These are phyloP conservation scores for Parasteatoda tepidariorum DNA, from an alignment of 1,140 invertebrate species.

Conservation along the genomic window DNA sequence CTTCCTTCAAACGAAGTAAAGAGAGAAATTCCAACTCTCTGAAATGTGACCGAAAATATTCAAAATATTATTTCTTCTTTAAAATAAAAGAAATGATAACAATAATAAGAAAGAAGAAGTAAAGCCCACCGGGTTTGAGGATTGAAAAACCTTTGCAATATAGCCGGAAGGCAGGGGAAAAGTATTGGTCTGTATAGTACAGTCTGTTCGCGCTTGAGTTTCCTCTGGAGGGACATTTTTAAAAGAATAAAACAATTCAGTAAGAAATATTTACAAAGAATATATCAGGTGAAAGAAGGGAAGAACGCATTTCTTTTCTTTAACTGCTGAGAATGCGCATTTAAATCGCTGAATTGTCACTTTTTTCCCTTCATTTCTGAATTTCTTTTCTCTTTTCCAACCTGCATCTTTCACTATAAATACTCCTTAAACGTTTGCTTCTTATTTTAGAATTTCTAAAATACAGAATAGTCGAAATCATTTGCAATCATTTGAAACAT, in stretches of 20 bases:
- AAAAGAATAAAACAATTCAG: slow-evolving; percentile 56
- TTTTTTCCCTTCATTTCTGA: slow-evolving; percentile 11
- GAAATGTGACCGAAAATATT: slow-evolving; percentile 59
- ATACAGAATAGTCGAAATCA: no score
- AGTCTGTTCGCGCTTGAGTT: slow-evolving; percentile 50
- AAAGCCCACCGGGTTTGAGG: neutral
- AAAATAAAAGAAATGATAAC: slow-evolving; percentile 5
- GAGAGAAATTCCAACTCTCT: slow-evolving; percentile 28
- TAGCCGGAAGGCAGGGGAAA: slow-evolving; percentile 32
- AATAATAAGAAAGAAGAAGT: neutral
- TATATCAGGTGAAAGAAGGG: slow-evolving; percentile 22
- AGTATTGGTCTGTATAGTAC: slow-evolving; percentile 12
- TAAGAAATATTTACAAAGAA: slow-evolving; percentile 59
- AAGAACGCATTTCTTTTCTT: neutral
- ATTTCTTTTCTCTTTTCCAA: neutral
- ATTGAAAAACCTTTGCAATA: slow-evolving; percentile 39
- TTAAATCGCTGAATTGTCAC: slow-evolving; percentile 55
- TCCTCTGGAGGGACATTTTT: slow-evolving; percentile 53
- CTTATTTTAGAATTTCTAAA: no score
- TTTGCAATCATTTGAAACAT: no score
- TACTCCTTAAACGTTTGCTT: neutral
- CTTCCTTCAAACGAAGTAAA: neutral
- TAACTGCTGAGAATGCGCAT: slow-evolving; percentile 53
- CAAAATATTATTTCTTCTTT: slow-evolving; percentile 48
- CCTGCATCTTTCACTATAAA: neutral